Evolutionary conservation across 2,888 invertebrate genomes (phyloP).

Genomic region (Lasioglossum morio): DNA sequence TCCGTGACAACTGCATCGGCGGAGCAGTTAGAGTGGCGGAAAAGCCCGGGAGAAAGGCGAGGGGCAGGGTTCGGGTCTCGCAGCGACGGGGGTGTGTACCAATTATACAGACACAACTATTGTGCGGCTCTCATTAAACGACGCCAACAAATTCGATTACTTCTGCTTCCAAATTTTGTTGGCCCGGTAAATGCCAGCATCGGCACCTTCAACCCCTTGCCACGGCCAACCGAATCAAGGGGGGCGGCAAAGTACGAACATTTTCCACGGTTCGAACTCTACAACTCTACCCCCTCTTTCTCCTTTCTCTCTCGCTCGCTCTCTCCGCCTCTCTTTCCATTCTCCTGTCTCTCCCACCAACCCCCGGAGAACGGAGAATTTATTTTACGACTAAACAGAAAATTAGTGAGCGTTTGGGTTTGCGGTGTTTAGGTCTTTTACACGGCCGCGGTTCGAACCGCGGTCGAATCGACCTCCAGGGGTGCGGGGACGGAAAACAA

Average conservation of each 20-base stretch:
- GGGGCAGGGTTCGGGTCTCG: slow-evolving; percentile 60
- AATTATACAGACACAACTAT: slow-evolving; percentile 84
- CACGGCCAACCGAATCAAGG: slow-evolving; percentile 50
- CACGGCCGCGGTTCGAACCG: slow-evolving; percentile 56
- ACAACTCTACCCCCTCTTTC: neutral
- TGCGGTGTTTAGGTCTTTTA: slow-evolving; percentile 77
- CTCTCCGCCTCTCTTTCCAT: neutral
- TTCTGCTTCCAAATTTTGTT: slow-evolving; percentile 83
- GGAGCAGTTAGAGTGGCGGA: slow-evolving; percentile 47
- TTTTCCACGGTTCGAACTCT: slow-evolving; percentile 75
- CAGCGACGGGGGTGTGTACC: slow-evolving; percentile 76
- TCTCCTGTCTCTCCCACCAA: neutral
- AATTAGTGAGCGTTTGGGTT: slow-evolving; percentile 83
- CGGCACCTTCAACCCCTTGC: slow-evolving; percentile 72
- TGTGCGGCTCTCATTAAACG: slow-evolving; percentile 84
- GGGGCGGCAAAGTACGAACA: slow-evolving; percentile 70
- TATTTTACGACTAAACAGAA: slow-evolving; percentile 84
- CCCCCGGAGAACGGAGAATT: slow-evolving; percentile 72
- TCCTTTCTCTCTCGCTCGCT: neutral
- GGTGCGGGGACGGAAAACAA: slow-evolving; percentile 2
- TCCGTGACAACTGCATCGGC: slow-evolving; percentile 60
- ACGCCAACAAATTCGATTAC: slow-evolving; percentile 84
- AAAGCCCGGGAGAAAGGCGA: slow-evolving; percentile 37
- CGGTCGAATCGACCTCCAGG: slow-evolving; percentile 40
- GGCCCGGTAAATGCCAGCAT: slow-evolving; percentile 76